phyloP scores from a whole-genome alignment of 1,140 invertebrate species.

The Pseudomyrmex cubaensis region DNA sequence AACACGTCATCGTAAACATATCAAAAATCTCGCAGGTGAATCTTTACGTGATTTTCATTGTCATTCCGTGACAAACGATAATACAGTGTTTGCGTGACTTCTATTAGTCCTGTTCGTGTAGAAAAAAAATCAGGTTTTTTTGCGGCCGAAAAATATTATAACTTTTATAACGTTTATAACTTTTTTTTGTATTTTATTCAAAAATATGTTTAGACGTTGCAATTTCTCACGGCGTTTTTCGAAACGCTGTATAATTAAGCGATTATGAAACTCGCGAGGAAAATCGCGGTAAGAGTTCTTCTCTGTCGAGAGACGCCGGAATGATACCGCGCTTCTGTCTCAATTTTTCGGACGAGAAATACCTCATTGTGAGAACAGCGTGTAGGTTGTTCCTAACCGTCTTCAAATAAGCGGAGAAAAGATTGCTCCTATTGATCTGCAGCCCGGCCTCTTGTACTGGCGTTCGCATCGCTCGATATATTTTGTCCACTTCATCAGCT shows the following conservation, averaged over 20 bases:
- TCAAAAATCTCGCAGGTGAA: slow-evolving; percentile 1
- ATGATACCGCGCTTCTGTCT: not conserved
- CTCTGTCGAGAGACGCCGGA: not conserved
- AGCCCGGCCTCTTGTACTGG: slow-evolving; percentile 88
- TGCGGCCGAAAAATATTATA: too few relatives aligned
- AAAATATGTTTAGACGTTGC: not conserved
- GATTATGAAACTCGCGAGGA: not conserved
- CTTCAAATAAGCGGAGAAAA: slow-evolving; percentile 89
- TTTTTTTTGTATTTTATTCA: not conserved
- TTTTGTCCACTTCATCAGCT: slow-evolving; percentile 88
- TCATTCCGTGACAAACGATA: slow-evolving; percentile 24
- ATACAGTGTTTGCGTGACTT: slow-evolving; percentile 12
- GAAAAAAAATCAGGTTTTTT: not conserved
- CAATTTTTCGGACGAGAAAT: slow-evolving; percentile 3
- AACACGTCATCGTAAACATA: slow-evolving; percentile 1
- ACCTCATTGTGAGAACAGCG: slow-evolving; percentile 89
- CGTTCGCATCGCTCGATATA: slow-evolving; percentile 87
- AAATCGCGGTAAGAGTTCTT: not conserved
- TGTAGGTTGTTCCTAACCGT: slow-evolving; percentile 88
- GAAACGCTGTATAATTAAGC: too few relatives aligned
- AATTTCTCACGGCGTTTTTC: slow-evolving; percentile 11
- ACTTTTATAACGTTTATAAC: not conserved
- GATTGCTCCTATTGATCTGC: slow-evolving; percentile 90
- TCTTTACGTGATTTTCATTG: not conserved
- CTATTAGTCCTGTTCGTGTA: not conserved